A percentile compares a stretch with the other conserved stretches of the same genome.
phyloP scores from a whole-genome alignment of 1,140 invertebrate genomes.

The Frieseomelitta varia region DNA sequence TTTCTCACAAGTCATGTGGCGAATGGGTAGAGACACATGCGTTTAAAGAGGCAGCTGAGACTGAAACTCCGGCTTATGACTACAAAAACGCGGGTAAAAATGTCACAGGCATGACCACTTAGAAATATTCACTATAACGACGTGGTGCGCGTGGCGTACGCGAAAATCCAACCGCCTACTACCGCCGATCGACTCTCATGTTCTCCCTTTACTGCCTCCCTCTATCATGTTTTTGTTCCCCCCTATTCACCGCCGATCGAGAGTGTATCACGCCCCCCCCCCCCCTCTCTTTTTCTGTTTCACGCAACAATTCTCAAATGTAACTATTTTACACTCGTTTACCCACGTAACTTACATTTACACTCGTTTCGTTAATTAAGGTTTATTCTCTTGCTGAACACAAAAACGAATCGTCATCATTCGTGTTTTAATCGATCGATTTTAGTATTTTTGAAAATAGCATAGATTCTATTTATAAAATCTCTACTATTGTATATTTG shows the following conservation, averaged over 20 bases:
- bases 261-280: constrained; percentile 23
- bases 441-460: not conserved
- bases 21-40: not conserved
- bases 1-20: not conserved
- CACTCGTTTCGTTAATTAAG: not conserved
- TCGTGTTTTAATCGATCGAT: not conserved
- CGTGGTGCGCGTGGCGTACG: not conserved
- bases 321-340: not conserved
- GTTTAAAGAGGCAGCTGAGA: not conserved
- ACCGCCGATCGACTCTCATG: constrained; percentile 28
- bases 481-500: too few relatives aligned
- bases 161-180: constrained; percentile 14
- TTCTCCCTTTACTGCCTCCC: constrained; percentile 54
- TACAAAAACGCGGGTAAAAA: constrained; percentile 16
- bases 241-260: constrained; percentile 8
- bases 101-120: not conserved
- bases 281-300: constrained; percentile 20
- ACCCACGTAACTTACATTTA: too few relatives aligned
- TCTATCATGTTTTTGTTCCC: constrained; percentile 51
- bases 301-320: not conserved
- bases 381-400: not conserved
- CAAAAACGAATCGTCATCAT: not conserved
- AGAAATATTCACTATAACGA: not conserved
- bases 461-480: not conserved
- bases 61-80: not conserved